Base-by-base conservation (phyloP, 64 coral and sea anemone species). In the Astreopora myriophthalma region DNA sequence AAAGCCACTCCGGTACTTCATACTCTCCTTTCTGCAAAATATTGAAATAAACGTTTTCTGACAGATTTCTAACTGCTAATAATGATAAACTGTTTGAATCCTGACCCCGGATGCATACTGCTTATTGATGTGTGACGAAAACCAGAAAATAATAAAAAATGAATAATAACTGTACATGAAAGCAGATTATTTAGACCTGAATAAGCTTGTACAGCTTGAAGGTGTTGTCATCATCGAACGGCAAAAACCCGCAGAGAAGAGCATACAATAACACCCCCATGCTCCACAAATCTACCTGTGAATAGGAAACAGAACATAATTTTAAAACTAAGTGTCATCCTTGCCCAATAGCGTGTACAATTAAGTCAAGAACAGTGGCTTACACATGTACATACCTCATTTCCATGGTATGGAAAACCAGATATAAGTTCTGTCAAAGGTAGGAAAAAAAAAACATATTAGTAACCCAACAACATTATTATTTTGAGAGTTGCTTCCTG, bases 151-250 rank as follows among this genome's bases (percentile, higher is more conserved):
- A 44, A 44, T 5, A 44, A 10, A 17, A 3, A n/a, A 14, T 11
- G 3, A n/a, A n/a, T n/a, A n/a, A n/a, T n/a, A n/a, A n/a, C n/a
- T n/a, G n/a, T n/a, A n/a, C n/a, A n/a, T n/a, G n/a, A n/a, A n/a
- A n/a, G n/a, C n/a, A 13, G 3, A 20, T 20, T 51, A 11, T 23
- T 73, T 75, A 77, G 28, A 95, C 96, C 90, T 98, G 96, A 46
- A 98, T 98, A n/a, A 95, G 89, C 52, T 88, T 92, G 80, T 98
- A 98, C 17, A 98, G 66, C 34, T 98, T 95, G 90, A 95, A 98
- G 8, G 96, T 98, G 73, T 98, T 98, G 26, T 98, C 96, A 62
- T 98, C 96, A 93, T 98, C 96, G 55, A 98, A 98, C 24, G 96
- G 96, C 12, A 98, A 76, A 42, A 98, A 98, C 14, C 96, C 96